Conservation (phyloP, 2,888 invertebrate genomes). For the Caenorhabditis japonica region DNA sequence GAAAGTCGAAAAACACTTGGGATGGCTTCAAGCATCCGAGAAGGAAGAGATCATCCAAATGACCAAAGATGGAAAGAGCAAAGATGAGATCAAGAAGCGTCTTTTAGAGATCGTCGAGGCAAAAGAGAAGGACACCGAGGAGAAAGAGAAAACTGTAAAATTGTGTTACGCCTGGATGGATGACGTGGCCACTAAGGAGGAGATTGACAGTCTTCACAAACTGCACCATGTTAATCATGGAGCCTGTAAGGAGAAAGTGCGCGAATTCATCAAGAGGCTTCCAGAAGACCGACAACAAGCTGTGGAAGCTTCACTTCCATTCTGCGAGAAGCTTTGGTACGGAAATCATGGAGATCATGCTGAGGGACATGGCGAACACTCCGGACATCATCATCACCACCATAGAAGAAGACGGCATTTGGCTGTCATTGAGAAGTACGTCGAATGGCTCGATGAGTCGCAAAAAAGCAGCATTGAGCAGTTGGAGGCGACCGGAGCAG, state of each 20-base stretch:
- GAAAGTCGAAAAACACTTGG: constrained; percentile 34
- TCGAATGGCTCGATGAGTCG: constrained; percentile 56
- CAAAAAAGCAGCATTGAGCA: constrained; percentile 46
- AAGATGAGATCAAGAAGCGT: constrained; percentile 64
- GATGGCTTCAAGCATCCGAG: constrained; percentile 29
- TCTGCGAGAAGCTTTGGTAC: constrained; percentile 69
- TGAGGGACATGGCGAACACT: constrained; percentile 44
- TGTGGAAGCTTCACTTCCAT: constrained; percentile 65
- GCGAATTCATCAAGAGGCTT: constrained; percentile 60
- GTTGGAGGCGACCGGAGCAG: constrained; percentile 35
- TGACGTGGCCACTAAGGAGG: constrained; percentile 64
- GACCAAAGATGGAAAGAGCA: constrained; percentile 55
- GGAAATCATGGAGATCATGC: constrained; percentile 51
- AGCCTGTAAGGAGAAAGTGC: constrained; percentile 64
- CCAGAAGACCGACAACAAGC: constrained; percentile 49
- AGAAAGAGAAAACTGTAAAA: constrained; percentile 51
- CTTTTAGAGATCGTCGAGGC: constrained; percentile 60
- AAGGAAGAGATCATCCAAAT: constrained; percentile 42
- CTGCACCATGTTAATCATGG: constrained; percentile 64
- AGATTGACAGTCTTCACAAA: constrained; percentile 65
- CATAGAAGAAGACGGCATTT: constrained; percentile 52
- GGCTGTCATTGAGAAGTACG: constrained; percentile 53
- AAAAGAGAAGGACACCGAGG: constrained; percentile 34
- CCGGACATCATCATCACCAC: constrained; percentile 33
- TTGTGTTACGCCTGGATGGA: constrained; percentile 69